Evolutionary conservation across 1,140 invertebrate species (phyloP).

Genomic region (Cardiocondyla obscurior): DNA sequence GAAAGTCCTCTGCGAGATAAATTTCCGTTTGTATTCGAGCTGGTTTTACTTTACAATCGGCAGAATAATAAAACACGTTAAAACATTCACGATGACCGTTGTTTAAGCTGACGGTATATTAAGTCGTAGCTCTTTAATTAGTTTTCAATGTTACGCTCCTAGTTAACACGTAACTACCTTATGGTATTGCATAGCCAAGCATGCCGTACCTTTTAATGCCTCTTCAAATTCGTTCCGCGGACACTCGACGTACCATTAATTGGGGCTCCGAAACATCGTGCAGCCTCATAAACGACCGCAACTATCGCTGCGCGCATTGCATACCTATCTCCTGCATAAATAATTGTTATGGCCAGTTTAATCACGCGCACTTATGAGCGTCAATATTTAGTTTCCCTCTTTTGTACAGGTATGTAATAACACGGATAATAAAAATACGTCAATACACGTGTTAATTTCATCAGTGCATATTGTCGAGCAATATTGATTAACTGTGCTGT

Average conservation of each 20-base stretch:
- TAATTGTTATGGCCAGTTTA: constrained; percentile 60
- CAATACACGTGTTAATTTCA: constrained; percentile 23
- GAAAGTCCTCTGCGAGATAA: background rate
- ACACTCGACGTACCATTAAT: constrained; percentile 65
- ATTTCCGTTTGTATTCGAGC: background rate
- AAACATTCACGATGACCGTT: background rate
- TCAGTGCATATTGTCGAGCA: constrained; percentile 1
- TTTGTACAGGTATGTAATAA: background rate
- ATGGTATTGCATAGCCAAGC: constrained; percentile 43
- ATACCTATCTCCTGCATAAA: constrained; percentile 65
- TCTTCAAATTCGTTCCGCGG: constrained; percentile 58
- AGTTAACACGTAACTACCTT: constrained; percentile 62
- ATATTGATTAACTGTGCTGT: constrained; percentile 30
- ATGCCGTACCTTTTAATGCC: constrained; percentile 52
- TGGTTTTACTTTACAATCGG: background rate
- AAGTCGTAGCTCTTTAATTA: constrained; percentile 47
- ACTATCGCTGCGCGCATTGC: constrained; percentile 19
- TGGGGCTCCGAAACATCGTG: constrained; percentile 60
- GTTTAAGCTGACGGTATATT: background rate
- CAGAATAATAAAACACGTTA: too few species aligned
- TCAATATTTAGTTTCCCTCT: constrained; percentile 34
- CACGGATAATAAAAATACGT: constrained; percentile 22
- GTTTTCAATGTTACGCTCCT: constrained; percentile 46
- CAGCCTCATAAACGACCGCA: constrained; percentile 40
- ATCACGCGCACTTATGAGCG: constrained; percentile 24